Base-by-base conservation (phyloP, 2,797 vertebrate species). In the Thripadectes ignobilis region DNA sequence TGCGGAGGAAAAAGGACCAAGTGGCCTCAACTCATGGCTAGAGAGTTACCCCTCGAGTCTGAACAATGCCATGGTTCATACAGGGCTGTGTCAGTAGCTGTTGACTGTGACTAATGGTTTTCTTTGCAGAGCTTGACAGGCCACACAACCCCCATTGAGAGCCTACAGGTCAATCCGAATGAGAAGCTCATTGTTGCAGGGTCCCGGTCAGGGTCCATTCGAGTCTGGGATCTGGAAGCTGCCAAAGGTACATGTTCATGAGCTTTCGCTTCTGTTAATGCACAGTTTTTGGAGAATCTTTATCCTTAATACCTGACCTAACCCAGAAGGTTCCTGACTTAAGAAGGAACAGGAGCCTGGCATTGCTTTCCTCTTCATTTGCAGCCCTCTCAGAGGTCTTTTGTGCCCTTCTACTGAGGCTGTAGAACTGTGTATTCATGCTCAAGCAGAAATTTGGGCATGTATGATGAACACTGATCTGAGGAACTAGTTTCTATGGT, bases 181-280 rank as follows among this genome's bases (percentile, higher is more conserved):
- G 99, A 99, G 97, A 99, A 99, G 75, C 98, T 99, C 94, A 98
- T 99, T 7, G 98, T 99, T 36, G 98, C 99, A 3, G 99, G 99
- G 32, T 99, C 99, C 13, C 98, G 99, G 95, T 99, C 99, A 0
- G 99, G 99, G n/a, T 99, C 99, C 46, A 98, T 99, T 93, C 98
- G 99, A 6, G 97, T 99, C 54, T 99, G 99, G 99, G 99, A 99
- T 97, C 97, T 99, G 97, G 99, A 99, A 98, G 99, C 99, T 85
- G 99, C 99, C 74, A 99, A 99, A 98, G 99, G 99, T 99, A 98
- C 93, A 98, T 92, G 68, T 43, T 43, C n/a, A 0, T 34, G 48
- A 73, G 11, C 41, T 75, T 73, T 43, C 23, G 8, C 15, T 73
- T 71, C 36, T 58, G 23, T 43, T 41, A 24, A 11, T 29, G 9